phyloP scores from a whole-genome alignment of 2,888 invertebrate genomes.

The Tipula unca region DNA sequence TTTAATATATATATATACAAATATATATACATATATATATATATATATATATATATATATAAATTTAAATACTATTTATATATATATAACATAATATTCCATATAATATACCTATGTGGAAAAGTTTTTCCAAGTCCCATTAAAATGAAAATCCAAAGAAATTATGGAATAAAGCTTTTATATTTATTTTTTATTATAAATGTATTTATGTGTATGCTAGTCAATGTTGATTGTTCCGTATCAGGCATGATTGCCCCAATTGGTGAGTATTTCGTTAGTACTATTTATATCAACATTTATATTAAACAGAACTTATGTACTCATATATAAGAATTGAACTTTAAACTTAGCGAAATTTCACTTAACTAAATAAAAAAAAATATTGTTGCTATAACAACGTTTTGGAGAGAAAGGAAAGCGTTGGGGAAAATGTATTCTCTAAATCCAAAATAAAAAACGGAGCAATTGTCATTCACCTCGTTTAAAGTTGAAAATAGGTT shows the following conservation, averaged over 20 bases:
- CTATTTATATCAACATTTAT: not conserved
- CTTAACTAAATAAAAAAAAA: not conserved
- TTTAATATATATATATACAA: too few species aligned
- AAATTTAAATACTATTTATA: too few species aligned
- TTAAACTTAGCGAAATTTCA: too few species aligned
- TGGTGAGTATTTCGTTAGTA: not conserved
- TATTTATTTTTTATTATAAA: constrained; percentile 15
- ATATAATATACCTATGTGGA: not conserved
- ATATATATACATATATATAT: not conserved
- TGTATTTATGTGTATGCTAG: constrained; percentile 18
- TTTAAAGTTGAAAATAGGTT: not conserved
- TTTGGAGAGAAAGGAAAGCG: not conserved
- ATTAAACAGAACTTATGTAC: not conserved
- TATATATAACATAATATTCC: too few species aligned
- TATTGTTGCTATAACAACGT: not conserved
- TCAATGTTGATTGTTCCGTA: constrained; percentile 18
- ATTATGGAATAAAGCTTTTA: not conserved
- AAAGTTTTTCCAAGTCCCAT: not conserved
- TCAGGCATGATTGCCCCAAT: constrained; percentile 17
- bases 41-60: too few species aligned
- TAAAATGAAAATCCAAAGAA: constrained; percentile 14
- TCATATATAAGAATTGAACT: not conserved
- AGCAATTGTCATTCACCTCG: not conserved
- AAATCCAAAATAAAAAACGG: not conserved
- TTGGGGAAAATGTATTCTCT: not conserved